phyloP scores from a whole-genome alignment of 2,888 invertebrate genomes.

The Diarsia mendica region DNA sequence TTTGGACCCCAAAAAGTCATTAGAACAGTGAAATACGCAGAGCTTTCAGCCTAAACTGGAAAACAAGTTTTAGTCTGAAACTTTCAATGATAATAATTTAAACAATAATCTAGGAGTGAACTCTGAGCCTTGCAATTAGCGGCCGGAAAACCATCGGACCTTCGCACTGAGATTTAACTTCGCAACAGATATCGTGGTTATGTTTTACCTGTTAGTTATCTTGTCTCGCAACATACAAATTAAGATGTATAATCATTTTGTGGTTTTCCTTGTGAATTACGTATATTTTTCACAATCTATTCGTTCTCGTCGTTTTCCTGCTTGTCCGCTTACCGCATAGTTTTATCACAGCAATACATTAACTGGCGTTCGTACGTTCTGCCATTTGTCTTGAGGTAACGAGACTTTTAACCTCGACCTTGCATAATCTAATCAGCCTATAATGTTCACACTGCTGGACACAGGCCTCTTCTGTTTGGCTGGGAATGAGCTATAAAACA shows the following conservation, averaged over 20 bases:
- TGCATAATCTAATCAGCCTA: neutral
- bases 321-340: slow-evolving; percentile 12
- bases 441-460: no score
- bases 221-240: slow-evolving; percentile 24
- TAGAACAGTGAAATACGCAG: neutral
- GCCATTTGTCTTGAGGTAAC: slow-evolving; percentile 3
- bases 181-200: neutral
- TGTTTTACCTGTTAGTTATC: slow-evolving; percentile 29
- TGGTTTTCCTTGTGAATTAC: slow-evolving; percentile 58
- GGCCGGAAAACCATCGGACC: neutral
- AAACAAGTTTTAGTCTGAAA: neutral
- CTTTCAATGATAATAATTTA: neutral
- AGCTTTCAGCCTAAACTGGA: slow-evolving; percentile 5
- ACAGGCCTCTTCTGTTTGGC: no score
- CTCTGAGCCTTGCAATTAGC: neutral
- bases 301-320: slow-evolving; percentile 43
- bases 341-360: slow-evolving; percentile 11
- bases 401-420: no score
- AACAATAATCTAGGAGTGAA: neutral
- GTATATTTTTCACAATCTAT: slow-evolving; percentile 21
- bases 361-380: neutral
- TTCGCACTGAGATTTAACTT: neutral
- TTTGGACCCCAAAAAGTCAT: neutral
- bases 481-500: no score
- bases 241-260: slow-evolving; percentile 38